Conservation (phyloP, 2,888 invertebrate genomes). For the Drosophila emarginata region DNA sequence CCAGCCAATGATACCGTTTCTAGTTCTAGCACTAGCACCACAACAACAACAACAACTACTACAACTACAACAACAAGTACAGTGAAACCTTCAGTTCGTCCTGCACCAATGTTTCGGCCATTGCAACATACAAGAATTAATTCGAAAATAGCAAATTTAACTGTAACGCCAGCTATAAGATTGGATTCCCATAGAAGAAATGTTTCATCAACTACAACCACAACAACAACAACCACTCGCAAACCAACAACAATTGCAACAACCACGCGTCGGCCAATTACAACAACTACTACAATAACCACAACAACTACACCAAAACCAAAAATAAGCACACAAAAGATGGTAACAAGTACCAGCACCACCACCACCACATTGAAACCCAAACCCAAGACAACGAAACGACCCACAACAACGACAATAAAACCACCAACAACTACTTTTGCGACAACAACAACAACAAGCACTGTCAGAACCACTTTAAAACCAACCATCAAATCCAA, state of each 20-base stretch:
- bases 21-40: constrained; percentile 25
- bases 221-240: constrained; percentile 15
- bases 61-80: constrained; percentile 7
- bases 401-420: constrained; percentile 12
- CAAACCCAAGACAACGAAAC: constrained; percentile 24
- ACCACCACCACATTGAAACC: background rate
- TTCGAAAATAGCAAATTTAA: constrained; percentile 77
- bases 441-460: constrained; percentile 9
- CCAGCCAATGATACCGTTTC: constrained; percentile 43
- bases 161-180: constrained; percentile 65
- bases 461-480: constrained; percentile 33
- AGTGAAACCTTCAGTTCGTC: constrained; percentile 19
- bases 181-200: constrained; percentile 43
- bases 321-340: constrained; percentile 15
- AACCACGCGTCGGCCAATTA: constrained; percentile 22
- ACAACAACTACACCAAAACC: background rate
- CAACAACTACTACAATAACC: constrained; percentile 9
- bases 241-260: constrained; percentile 35
- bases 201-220: constrained; percentile 14
- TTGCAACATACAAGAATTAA: constrained; percentile 75
- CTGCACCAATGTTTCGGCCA: constrained; percentile 70
- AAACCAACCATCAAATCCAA: constrained; percentile 29
- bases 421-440: background rate
- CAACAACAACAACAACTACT: background rate
- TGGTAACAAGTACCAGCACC: constrained; percentile 18